Evolutionary conservation across 2,113 vertebrate genomes (phyloP).

Genomic region (Barnardius zonarius): DNA sequence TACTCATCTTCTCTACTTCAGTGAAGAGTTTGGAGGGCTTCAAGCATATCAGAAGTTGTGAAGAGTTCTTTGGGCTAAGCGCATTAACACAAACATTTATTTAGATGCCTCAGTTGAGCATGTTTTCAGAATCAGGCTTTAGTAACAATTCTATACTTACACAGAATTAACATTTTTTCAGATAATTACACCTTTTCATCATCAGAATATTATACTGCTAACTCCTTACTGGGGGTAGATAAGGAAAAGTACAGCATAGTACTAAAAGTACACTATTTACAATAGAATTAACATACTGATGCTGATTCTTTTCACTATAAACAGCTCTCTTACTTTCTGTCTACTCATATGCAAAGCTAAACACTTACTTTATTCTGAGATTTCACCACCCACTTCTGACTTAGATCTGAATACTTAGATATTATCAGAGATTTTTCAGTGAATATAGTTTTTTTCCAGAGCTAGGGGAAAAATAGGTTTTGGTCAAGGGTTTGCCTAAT

Average conservation of each 20-base stretch:
- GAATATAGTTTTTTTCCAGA: slow-evolving; percentile 32
- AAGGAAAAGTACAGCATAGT: not conserved
- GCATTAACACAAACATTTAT: not conserved
- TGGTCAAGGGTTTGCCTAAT: slow-evolving; percentile 38
- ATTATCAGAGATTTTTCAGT: slow-evolving; percentile 5
- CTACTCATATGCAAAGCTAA: not conserved
- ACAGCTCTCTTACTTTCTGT: not conserved
- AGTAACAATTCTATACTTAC: not conserved
- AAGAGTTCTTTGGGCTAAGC: not conserved
- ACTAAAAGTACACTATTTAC: not conserved
- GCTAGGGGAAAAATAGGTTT: slow-evolving; percentile 6
- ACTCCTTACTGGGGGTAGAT: not conserved
- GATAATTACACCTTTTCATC: not conserved
- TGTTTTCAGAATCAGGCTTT: not conserved
- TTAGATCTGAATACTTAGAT: slow-evolving; percentile 36
- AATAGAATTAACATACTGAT: not conserved
- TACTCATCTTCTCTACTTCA: not conserved
- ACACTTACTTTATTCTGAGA: slow-evolving; percentile 2
- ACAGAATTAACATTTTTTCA: not conserved
- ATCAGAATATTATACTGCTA: not conserved
- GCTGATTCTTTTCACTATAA: not conserved
- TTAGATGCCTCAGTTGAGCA: not conserved
- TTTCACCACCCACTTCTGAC: slow-evolving; percentile 20
- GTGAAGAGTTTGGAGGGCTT: not conserved
- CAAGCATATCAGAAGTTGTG: not conserved